Base-by-base conservation (phyloP, 2,113 vertebrate genomes). In the Phoenicopterus ruber region DNA sequence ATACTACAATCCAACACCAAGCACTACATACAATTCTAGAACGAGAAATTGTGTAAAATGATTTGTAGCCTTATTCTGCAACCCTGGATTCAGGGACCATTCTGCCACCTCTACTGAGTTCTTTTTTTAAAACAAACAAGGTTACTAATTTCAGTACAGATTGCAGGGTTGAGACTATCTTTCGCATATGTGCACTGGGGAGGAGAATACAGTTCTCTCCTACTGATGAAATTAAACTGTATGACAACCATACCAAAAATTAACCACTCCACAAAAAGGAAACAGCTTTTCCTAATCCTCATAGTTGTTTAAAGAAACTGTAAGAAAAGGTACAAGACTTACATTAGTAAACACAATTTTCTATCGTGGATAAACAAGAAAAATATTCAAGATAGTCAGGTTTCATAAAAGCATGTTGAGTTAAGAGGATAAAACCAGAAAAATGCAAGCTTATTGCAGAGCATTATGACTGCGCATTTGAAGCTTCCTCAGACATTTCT, bases 181-280 rank as follows among this genome's bases (percentile, higher is more conserved):
- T 62, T 61, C 0, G 1, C 31, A 3, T 7, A 26, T 6, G 36
- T 59, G 50, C 26, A 26, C 6, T 1, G 0, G 50, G 62, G 40
- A 82, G 28, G 40, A 77, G 31, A 71, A 70, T 8, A 16, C 50
- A 42, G 29, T 15, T 50, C 70, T 76, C 44, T 58, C 29, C 49
- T 67, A 21, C 40, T 24, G 32, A 65, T 44, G 67, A 72, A 61
- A 79, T 34, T 19, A 32, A 77, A 72, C 24, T 21, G 14, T 17
- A 29, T 22, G 55, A 55, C 40, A 65, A 17, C 9, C 47, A 57
- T 8, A 57, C 17, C 18, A 42, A 44, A 66, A 62, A 66, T 46
- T 11, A 49, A 25, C 40, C 42, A 62, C 55, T 36, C 40, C 15
- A 25, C 34, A 40, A 57, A 67, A 44, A 49, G 21, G 14, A 38